These are phyloP conservation scores for Equus quagga DNA, from an alignment of 2,113 vertebrate species.

Conservation along the genomic window DNA sequence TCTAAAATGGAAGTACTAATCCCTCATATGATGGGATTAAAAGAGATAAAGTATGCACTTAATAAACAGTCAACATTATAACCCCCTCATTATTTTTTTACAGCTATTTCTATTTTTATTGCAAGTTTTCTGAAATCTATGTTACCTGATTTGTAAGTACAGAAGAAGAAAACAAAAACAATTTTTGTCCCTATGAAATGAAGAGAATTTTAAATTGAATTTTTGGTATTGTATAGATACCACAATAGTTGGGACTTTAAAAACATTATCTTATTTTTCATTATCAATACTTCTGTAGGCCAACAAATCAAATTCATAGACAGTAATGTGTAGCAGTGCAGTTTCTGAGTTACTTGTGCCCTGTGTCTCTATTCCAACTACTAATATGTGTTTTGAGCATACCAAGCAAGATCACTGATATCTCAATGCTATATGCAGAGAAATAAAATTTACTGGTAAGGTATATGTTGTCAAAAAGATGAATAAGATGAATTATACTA, in stretches of 20 bases:
- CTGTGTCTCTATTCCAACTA: not conserved
- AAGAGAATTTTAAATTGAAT: not conserved
- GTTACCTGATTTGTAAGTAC: not conserved
- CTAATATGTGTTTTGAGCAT: not conserved
- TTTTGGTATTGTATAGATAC: not conserved
- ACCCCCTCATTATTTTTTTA: not conserved
- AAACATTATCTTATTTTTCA: not conserved
- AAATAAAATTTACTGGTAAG: not conserved
- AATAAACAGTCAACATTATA: not conserved
- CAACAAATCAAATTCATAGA: not conserved
- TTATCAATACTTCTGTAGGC: not conserved
- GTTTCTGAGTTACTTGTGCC: not conserved
- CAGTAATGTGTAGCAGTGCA: not conserved
- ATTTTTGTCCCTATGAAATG: not conserved
- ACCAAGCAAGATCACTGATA: not conserved
- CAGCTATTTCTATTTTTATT: not conserved
- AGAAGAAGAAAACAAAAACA: not conserved
- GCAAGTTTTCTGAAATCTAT: not conserved
- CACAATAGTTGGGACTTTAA: not conserved
- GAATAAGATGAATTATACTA: not conserved
- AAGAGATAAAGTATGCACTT: not conserved
- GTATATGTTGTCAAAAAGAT: not conserved
- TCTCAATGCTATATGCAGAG: not conserved
- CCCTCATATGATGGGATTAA: not conserved
- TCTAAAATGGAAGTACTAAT: not conserved